A percentile compares a stretch with the other conserved stretches of the same genome.
Evolutionary conservation across 2,113 vertebrate genomes (phyloP).

Genomic region (Sardina pilchardus): DNA sequence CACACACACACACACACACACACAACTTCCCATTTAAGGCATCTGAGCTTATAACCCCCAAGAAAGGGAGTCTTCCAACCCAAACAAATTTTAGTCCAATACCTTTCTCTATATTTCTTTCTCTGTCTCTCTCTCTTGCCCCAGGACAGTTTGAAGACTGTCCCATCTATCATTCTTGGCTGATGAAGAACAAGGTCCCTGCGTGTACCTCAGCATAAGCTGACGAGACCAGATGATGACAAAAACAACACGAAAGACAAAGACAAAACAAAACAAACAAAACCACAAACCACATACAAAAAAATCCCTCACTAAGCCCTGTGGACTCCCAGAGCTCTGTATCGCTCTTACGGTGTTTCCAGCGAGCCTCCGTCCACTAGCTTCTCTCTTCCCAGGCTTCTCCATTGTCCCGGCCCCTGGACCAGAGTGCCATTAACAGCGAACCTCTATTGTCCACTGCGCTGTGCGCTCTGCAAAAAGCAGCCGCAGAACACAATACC

Average conservation of each 20-base stretch:
- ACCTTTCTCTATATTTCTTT: not conserved
- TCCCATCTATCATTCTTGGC: not conserved
- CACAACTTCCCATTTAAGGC: not conserved
- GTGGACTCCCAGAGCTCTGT: not conserved
- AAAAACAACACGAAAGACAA: not conserved
- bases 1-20: not conserved
- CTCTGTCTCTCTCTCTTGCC: not conserved
- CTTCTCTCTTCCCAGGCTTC: conserved; percentile 66
- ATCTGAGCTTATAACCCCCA: not conserved
- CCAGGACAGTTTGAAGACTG: not conserved
- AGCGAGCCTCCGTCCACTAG: conserved; percentile 33
- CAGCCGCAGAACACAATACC: not conserved
- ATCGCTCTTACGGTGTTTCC: conserved; percentile 45
- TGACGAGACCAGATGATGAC: not conserved
- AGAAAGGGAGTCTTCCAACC: not conserved
- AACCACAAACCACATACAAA: not conserved
- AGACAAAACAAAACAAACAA: not conserved
- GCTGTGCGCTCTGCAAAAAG: not conserved
- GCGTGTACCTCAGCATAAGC: not conserved
- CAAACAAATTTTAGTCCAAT: not conserved
- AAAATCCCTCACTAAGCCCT: conserved; percentile 36
- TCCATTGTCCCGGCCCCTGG: conserved; percentile 50
- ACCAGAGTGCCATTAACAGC: conserved; percentile 46
- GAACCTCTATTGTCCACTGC: conserved; percentile 29
- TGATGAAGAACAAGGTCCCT: not conserved